A percentile compares a stretch with the other conserved stretches of the same genome.
Evolutionary conservation across 2,888 invertebrate genomes (phyloP).

Genomic region (Phyto melanocephala): DNA sequence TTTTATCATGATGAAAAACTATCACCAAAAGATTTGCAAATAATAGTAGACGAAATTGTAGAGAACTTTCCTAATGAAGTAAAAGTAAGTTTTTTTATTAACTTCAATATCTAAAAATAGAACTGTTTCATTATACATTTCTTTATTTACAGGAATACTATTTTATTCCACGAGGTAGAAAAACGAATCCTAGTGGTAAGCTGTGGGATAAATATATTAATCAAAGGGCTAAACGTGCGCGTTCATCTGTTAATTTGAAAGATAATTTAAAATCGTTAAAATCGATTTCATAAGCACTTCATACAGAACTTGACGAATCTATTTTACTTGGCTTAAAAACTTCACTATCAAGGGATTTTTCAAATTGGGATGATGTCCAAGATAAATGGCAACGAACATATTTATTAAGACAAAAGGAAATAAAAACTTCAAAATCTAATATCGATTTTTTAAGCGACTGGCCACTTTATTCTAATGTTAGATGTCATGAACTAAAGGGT

Average conservation of each 20-base stretch:
- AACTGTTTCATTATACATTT: background rate
- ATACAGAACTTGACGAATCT: background rate
- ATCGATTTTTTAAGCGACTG: slow-evolving; percentile 28
- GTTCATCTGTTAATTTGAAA: background rate
- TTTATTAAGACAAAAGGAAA: slow-evolving; percentile 31
- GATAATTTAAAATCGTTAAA: background rate
- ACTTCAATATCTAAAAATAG: no score
- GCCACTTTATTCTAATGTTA: slow-evolving; percentile 37
- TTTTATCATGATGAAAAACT: slow-evolving; percentile 8
- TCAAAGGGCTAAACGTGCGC: background rate
- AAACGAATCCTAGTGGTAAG: background rate
- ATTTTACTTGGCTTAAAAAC: background rate
- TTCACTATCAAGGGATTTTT: slow-evolving; percentile 1
- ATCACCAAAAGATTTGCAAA: slow-evolving; percentile 11
- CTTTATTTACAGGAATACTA: background rate
- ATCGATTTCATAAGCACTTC: background rate
- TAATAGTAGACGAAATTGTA: slow-evolving; percentile 30
- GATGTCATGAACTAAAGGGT: slow-evolving; percentile 1
- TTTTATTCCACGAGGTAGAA: background rate
- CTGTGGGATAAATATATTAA: background rate
- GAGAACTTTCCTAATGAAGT: slow-evolving; percentile 23
- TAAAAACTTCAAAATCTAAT: slow-evolving; percentile 16
- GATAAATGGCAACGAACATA: slow-evolving; percentile 42
- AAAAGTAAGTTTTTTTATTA: background rate
- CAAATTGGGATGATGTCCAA: slow-evolving; percentile 32